Evolutionary conservation across 2,113 vertebrate species (phyloP).

Genomic region (Gavia stellata): DNA sequence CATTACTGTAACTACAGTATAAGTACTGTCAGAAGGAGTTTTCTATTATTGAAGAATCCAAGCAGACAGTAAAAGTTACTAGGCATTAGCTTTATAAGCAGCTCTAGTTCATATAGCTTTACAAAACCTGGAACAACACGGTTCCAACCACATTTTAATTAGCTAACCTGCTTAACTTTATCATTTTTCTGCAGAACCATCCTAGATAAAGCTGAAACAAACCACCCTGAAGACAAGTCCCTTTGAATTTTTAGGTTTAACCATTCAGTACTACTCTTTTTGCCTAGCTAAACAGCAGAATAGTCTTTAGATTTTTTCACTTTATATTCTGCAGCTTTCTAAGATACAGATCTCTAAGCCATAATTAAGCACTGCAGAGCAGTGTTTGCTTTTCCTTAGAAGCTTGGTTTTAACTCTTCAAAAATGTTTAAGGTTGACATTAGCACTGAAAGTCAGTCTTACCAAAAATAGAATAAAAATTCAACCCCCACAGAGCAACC

Average conservation of each 20-base stretch:
- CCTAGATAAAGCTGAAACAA: neutral
- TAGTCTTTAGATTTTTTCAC: neutral
- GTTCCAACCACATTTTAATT: neutral
- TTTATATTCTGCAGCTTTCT: neutral
- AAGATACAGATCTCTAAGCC: neutral
- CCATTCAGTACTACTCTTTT: neutral
- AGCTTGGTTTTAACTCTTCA: neutral
- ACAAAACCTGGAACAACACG: neutral
- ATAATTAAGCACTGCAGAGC: neutral
- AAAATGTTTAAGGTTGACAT: neutral
- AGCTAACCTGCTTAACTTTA: neutral
- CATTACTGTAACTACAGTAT: neutral
- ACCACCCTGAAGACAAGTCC: neutral
- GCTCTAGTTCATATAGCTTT: neutral
- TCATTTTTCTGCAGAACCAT: neutral
- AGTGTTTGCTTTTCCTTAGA: neutral
- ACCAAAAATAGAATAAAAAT: neutral
- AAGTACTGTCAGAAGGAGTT: neutral
- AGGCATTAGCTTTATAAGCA: neutral
- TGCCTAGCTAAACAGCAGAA: neutral
- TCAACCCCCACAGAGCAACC: neutral
- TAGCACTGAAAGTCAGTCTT: neutral
- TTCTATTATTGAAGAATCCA: neutral
- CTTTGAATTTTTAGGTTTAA: neutral
- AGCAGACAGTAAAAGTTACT: neutral